Percentiles rank a stretch among this genome's conserved stretches.
These are phyloP conservation scores for Campylorhamphus procurvoides DNA, from an alignment of 2,113 vertebrate species.

Conservation along the genomic window DNA sequence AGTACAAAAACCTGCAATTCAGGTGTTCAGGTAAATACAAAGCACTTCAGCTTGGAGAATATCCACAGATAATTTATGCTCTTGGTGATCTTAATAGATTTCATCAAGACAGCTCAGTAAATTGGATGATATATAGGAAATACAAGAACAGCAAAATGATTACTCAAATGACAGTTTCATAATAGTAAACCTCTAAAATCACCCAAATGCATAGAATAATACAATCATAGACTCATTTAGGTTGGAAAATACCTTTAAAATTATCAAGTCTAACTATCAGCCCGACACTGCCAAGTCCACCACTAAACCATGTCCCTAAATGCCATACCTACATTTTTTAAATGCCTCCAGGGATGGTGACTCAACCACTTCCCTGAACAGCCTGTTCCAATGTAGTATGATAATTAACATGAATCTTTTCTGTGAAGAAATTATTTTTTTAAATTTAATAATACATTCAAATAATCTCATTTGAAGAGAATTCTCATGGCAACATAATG, in stretches of 20 bases:
- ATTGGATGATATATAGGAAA: neutral
- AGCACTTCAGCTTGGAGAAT: neutral
- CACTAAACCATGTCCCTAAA: neutral
- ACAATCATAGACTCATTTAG: neutral
- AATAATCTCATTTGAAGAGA: conserved; percentile 59
- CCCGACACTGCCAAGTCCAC: neutral
- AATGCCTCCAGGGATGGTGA: neutral
- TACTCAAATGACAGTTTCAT: neutral
- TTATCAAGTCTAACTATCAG: neutral
- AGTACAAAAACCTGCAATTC: neutral
- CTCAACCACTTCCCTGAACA: neutral
- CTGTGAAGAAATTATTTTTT: neutral
- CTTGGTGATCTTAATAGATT: neutral
- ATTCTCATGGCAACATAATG: conserved; percentile 46
- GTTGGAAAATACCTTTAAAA: neutral
- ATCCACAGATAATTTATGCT: neutral
- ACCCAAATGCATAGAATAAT: neutral
- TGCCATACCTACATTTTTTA: neutral
- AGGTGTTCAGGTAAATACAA: neutral
- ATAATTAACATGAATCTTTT: neutral
- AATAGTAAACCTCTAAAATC: neutral
- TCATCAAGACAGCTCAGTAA: neutral
- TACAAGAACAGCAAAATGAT: neutral
- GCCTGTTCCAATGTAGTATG: neutral
- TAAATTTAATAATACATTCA: conserved; percentile 39